Percentiles rank a stretch among this genome's conserved stretches.
Conservation (phyloP, 2,888 invertebrate genomes). For the Drosophila birchii region DNA sequence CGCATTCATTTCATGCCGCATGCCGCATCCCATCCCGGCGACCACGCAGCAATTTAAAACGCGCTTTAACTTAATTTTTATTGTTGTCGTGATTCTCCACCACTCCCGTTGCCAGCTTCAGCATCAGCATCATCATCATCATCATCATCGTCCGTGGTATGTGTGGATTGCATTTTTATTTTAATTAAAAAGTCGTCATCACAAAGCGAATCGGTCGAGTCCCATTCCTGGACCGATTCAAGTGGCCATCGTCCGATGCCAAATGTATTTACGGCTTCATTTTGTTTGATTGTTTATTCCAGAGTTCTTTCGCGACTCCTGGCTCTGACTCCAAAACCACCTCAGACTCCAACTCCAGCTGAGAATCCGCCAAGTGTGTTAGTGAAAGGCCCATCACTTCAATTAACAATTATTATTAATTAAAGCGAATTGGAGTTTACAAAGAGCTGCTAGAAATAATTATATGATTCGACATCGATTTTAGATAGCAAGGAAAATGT, state of each 20-base stretch:
- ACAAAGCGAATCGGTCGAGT: conserved; percentile 63
- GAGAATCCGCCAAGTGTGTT: conserved; percentile 9
- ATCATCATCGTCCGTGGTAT: conserved; percentile 29
- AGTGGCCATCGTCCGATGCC: conserved; percentile 68
- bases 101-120: conserved; percentile 47
- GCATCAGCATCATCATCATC: conserved; percentile 6
- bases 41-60: conserved; percentile 63
- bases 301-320: conserved; percentile 25
- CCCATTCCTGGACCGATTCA: conserved; percentile 52
- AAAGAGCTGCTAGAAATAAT: background rate
- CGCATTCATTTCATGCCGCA: conserved; percentile 66
- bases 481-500: background rate
- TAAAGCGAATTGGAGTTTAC: conserved; percentile 27
- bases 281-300: conserved; percentile 56
- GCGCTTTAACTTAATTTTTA: conserved; percentile 76
- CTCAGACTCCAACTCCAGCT: background rate
- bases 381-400: conserved; percentile 11
- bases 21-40: conserved; percentile 56
- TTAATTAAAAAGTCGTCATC: conserved; percentile 73
- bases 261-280: conserved; percentile 78
- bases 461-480: background rate
- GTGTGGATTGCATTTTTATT: conserved; percentile 72
- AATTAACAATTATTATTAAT: conserved; percentile 21
- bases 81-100: conserved; percentile 70
- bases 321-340: background rate